These are phyloP conservation scores for Lomographa bimaculata DNA, from an alignment of 2,888 invertebrate species.

Conservation along the genomic window DNA sequence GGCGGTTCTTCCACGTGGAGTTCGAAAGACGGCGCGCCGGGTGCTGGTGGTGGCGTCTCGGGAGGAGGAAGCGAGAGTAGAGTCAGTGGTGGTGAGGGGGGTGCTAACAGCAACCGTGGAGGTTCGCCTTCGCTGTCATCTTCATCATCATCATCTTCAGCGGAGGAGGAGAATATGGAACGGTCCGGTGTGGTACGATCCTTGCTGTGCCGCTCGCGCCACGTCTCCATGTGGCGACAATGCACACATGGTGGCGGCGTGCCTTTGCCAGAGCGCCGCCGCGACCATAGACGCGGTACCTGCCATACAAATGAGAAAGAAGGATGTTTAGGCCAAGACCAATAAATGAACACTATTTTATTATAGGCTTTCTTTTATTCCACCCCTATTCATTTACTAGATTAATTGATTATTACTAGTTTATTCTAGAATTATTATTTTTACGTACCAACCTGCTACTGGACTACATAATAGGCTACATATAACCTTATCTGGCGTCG, in stretches of 20 bases:
- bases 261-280: conserved; percentile 85
- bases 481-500: too few relatives aligned
- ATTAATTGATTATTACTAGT: too few relatives aligned
- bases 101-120: conserved; percentile 86
- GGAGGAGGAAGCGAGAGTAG: conserved; percentile 55
- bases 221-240: conserved; percentile 90
- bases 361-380: too few relatives aligned
- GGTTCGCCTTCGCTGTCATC: conserved; percentile 75
- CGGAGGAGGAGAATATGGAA: conserved; percentile 62
- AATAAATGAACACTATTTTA: too few relatives aligned
- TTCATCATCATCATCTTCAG: conserved; percentile 76
- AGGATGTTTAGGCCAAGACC: too few relatives aligned
- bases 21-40: conserved; percentile 83
- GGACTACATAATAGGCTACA: too few relatives aligned
- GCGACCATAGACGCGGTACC: conserved; percentile 86
- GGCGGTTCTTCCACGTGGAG: conserved; percentile 76
- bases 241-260: conserved; percentile 90
- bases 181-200: conserved; percentile 68
- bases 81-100: conserved; percentile 74
- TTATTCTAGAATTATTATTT: too few relatives aligned
- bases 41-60: conserved; percentile 80
- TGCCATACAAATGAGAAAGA: conserved; percentile 51
- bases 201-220: conserved; percentile 82
- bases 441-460: too few relatives aligned
- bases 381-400: too few relatives aligned